Evolutionary conservation across 2,113 vertebrate genomes (phyloP), one percentile per base, ranked within the genome.

Genomic region (Prinia subflava): DNA sequence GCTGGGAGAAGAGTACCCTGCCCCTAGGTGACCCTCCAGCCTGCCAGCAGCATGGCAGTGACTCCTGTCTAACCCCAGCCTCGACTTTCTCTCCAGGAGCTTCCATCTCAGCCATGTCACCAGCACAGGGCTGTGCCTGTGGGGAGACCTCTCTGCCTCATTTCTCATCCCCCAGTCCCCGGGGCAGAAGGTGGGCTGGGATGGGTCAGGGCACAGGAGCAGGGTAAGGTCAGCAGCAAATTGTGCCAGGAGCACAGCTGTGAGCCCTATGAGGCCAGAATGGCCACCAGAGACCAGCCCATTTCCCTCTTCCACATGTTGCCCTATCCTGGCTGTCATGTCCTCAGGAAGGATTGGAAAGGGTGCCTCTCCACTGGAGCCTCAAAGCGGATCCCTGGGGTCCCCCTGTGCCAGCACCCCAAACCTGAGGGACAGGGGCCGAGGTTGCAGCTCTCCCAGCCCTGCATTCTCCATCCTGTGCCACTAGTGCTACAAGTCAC

Each of bases 1-100:
- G 20, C 41, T 33, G 17, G 44, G 35, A 74, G 25, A 82, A 73
- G 49, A 86, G 22, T 23, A 19, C 2, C 16, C 20, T n/a, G 39
- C 56, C 35, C 42, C 9, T 24, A 15, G 31, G 41, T 77, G 46
- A 89, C 42, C 41, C 22, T 83, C 31, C 33, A 64, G 67, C 50
- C 78, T 15, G 2, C 50, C 6, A 7, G 44, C 50, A 65, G 35
- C 53, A 49, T 37, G 47, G 39, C 31, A 74, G 37, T 1, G 1
- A 44, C 56, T 89, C 28, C 41, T 49, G 39, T 44, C 31, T 14
- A 6, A 46, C 30, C 21, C 57, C 33, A 69, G 64, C 33, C 60
- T 82, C 0, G 0, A 21, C 31, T 37, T 81, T 74, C 17, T 93
- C 30, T 46, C 2, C 0, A 44, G 50, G 53, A 80, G 11, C 37